A percentile compares a stretch with the other conserved stretches of the same genome.
Evolutionary conservation across 92 coral and sea anemone genomes (phyloP).

Genomic region (Virgularia gustaviana): DNA sequence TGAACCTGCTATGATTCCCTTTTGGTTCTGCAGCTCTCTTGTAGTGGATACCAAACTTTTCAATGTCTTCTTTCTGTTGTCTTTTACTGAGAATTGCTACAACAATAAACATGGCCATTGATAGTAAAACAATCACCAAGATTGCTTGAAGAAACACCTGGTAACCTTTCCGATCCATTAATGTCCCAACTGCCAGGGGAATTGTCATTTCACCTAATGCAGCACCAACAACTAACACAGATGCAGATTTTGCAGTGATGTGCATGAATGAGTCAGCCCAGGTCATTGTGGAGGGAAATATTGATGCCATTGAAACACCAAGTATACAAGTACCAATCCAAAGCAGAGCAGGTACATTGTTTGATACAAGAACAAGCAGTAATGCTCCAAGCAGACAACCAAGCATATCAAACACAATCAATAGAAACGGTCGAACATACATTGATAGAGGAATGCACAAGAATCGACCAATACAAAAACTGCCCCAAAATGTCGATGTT

Average conservation of each 20-base stretch:
- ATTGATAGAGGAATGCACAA: conserved; percentile 70
- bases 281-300: conserved; percentile 71
- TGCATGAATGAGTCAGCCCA: conserved; percentile 76
- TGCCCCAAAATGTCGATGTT: conserved; percentile 90
- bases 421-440: conserved; percentile 58
- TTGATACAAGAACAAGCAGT: conserved; percentile 65
- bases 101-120: conserved; percentile 36
- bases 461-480: conserved; percentile 77
- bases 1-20: conserved; percentile 1
- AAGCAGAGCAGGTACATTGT: conserved; percentile 44
- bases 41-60: conserved; percentile 25
- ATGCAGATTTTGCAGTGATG: conserved; percentile 78
- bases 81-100: conserved; percentile 34
- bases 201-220: conserved; percentile 85
- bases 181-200: conserved; percentile 73
- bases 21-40: neutral
- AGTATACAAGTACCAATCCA: conserved; percentile 83
- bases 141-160: conserved; percentile 64
- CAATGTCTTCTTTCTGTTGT: conserved; percentile 14
- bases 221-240: conserved; percentile 75
- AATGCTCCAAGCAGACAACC: conserved; percentile 65
- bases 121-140: conserved; percentile 51
- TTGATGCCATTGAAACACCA: conserved; percentile 86
- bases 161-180: conserved; percentile 66
- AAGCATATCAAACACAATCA: conserved; percentile 58